phyloP scores from a whole-genome alignment of 2,797 vertebrate genomes.

The Mareca strepera region DNA sequence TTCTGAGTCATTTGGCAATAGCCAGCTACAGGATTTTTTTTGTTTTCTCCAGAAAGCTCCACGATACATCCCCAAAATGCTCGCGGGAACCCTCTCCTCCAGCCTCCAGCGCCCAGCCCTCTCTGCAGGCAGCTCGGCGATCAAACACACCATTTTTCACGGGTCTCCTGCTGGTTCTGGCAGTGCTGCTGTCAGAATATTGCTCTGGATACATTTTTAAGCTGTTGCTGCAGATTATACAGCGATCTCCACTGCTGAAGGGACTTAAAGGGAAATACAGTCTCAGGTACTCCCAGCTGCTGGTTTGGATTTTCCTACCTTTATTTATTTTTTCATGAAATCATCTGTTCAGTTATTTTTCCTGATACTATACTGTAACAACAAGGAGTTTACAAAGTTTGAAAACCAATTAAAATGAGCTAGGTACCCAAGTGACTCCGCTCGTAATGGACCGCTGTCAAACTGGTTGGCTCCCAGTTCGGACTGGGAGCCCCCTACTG shows the following conservation, averaged over 20 bases:
- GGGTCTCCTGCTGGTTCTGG: background rate
- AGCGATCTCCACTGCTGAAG: background rate
- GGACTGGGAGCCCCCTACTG: background rate
- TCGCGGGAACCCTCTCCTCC: background rate
- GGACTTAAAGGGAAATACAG: accelerated
- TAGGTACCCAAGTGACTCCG: accelerated
- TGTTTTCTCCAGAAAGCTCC: background rate
- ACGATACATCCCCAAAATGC: background rate
- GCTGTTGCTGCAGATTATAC: background rate
- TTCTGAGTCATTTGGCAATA: constrained; percentile 34
- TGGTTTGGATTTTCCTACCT: background rate
- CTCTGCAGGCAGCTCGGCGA: accelerated
- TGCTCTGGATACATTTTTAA: background rate
- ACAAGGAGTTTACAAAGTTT: background rate
- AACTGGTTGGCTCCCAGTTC: background rate
- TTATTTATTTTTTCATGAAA: background rate
- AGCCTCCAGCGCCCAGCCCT: background rate
- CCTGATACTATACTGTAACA: accelerated
- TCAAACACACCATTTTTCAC: accelerated
- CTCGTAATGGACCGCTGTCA: accelerated
- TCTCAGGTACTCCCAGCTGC: accelerated
- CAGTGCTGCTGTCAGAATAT: background rate
- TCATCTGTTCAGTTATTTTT: background rate
- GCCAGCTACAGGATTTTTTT: background rate
- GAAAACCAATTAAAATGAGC: accelerated